phyloP scores from a whole-genome alignment of 2,888 invertebrate genomes.

The Pinctada fucata region DNA sequence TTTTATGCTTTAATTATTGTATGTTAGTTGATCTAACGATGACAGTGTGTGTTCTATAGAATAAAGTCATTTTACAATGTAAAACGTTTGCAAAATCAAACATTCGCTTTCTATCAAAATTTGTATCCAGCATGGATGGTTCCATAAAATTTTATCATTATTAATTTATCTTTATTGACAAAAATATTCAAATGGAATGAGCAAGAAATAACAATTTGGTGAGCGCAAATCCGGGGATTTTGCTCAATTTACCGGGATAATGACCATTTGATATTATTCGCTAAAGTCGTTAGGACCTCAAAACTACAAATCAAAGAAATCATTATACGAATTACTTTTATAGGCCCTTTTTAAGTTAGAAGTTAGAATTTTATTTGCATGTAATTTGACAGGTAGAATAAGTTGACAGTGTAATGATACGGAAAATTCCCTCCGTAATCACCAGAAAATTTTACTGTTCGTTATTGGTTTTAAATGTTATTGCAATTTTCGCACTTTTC shows the following conservation, averaged over 20 bases:
- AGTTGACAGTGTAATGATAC: not conserved
- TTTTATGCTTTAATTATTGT: too few species aligned
- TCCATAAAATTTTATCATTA: not conserved
- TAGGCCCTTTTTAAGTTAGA: not conserved
- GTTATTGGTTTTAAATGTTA: not conserved
- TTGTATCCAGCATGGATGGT: too few species aligned
- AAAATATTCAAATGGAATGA: not conserved
- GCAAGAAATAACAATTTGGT: constrained; percentile 1
- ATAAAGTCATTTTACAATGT: too few species aligned
- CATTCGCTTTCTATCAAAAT: too few species aligned
- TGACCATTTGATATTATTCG: not conserved
- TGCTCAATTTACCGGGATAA: not conserved
- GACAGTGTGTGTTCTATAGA: too few species aligned
- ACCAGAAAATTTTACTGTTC: not conserved
- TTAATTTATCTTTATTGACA: not conserved
- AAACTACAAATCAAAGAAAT: not conserved
- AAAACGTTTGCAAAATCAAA: too few species aligned
- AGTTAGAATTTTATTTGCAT: not conserved
- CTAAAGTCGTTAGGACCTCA: not conserved
- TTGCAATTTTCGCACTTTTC: not conserved
- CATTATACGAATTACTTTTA: not conserved
- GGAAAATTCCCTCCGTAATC: not conserved
- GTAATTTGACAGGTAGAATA: constrained; percentile 4
- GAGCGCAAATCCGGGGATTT: not conserved
- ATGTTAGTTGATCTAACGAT: too few species aligned